Percentiles rank a stretch among this genome's conserved stretches.
These are phyloP conservation scores for Holothuria leucospilota DNA, from an alignment of 53 echinoderm and acorn worm species.

Conservation along the genomic window DNA sequence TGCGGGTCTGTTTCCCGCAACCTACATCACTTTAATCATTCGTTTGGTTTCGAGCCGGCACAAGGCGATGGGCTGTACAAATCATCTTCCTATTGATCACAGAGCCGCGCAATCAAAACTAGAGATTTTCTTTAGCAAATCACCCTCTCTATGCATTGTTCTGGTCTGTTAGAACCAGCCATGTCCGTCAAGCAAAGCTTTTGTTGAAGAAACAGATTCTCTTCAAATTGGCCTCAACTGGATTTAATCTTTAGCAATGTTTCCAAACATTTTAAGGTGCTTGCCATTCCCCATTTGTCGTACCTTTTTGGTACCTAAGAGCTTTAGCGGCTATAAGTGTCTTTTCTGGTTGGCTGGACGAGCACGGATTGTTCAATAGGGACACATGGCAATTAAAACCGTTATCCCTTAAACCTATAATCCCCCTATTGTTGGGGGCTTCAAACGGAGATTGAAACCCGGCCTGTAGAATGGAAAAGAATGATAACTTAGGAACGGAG, in stretches of 20 bases:
- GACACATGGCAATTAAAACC: conserved; percentile 44
- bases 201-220: not conserved
- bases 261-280: conserved; percentile 51
- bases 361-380: not conserved
- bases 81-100: no score
- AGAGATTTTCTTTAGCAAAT: conserved; percentile 4
- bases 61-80: no score
- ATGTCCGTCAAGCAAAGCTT: conserved; percentile 16
- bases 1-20: no score
- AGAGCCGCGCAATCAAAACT: conserved; percentile 28
- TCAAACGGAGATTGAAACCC: no score
- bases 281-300: conserved; percentile 28
- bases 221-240: conserved; percentile 27
- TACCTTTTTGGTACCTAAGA: conserved; percentile 6
- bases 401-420: conserved; percentile 34
- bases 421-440: conserved; percentile 7
- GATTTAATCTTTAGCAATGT: conserved; percentile 34
- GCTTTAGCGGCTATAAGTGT: conserved; percentile 29
- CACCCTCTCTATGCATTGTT: not conserved
- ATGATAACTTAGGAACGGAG: no score
- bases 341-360: conserved; percentile 37
- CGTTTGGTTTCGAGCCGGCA: no score
- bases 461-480: no score
- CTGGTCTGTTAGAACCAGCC: conserved; percentile 20
- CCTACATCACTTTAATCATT: no score